These are phyloP conservation scores for Nephrotoma flavescens DNA, from an alignment of 2,888 invertebrate species.

Conservation along the genomic window DNA sequence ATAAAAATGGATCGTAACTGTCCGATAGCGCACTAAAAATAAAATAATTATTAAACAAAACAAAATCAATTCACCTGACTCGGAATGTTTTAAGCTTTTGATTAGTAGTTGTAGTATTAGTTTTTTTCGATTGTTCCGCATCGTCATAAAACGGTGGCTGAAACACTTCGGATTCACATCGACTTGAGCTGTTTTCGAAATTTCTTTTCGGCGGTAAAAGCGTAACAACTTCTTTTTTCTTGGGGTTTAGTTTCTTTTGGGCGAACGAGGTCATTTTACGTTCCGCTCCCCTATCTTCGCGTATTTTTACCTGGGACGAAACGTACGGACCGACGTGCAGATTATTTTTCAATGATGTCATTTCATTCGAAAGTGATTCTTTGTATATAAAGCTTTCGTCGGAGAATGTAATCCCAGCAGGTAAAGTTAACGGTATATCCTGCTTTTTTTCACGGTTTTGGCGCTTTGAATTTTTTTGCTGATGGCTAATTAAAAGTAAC, in stretches of 20 bases:
- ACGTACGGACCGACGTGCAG: background rate
- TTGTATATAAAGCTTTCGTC: background rate
- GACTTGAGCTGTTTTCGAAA: background rate
- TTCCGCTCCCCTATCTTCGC: background rate
- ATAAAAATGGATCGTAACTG: conserved; percentile 59
- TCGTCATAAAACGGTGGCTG: background rate
- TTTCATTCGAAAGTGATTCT: background rate
- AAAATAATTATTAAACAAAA: conserved; percentile 2
- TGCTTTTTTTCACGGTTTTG: background rate
- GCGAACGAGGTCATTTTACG: background rate
- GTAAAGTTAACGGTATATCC: background rate
- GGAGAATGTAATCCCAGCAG: background rate
- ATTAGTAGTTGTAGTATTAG: background rate
- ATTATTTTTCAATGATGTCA: background rate
- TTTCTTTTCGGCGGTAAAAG: background rate
- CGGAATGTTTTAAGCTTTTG: background rate
- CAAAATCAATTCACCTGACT: background rate
- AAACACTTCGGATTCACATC: background rate
- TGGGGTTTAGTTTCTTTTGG: background rate
- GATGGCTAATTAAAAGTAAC: background rate
- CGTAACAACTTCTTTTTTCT: background rate
- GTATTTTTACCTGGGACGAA: background rate
- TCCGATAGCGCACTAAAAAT: conserved; percentile 19
- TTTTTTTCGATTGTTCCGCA: background rate
- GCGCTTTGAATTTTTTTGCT: background rate